These are phyloP conservation scores for Punctoribates punctum DNA, from an alignment of 2,888 invertebrate species.

Conservation along the genomic window DNA sequence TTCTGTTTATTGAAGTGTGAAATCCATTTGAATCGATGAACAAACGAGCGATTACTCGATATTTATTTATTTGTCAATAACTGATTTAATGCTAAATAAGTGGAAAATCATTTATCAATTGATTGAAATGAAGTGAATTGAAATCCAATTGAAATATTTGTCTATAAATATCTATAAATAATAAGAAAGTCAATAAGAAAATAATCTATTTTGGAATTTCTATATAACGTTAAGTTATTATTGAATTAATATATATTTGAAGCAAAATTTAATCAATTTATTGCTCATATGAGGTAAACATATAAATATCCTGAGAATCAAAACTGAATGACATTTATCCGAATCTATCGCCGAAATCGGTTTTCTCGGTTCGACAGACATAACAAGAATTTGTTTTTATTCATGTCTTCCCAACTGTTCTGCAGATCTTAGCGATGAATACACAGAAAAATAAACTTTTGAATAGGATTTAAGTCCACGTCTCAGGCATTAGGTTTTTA, in stretches of 20 bases:
- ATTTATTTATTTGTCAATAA: too few relatives aligned
- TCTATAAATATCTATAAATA: too few relatives aligned
- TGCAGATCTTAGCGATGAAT: neutral
- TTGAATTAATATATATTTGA: neutral
- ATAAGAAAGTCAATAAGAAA: too few relatives aligned
- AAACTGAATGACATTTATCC: constrained; percentile 10
- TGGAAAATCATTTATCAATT: too few relatives aligned
- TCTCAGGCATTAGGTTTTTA: constrained; percentile 8
- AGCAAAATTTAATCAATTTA: neutral
- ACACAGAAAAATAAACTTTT: neutral
- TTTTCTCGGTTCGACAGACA: neutral
- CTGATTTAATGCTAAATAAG: too few relatives aligned
- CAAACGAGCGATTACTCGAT: too few relatives aligned
- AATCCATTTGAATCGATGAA: too few relatives aligned
- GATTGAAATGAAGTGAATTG: too few relatives aligned
- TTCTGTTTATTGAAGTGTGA: too few relatives aligned
- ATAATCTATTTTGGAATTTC: too few relatives aligned
- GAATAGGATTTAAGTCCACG: neutral
- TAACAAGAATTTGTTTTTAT: neutral
- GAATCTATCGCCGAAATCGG: neutral
- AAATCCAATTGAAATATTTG: too few relatives aligned
- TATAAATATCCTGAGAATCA: neutral
- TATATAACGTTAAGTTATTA: too few relatives aligned
- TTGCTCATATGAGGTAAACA: neutral
- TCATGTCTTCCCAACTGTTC: neutral